Evolutionary conservation across 2,888 invertebrate genomes (phyloP).

Genomic region (Lapara coniferarum): DNA sequence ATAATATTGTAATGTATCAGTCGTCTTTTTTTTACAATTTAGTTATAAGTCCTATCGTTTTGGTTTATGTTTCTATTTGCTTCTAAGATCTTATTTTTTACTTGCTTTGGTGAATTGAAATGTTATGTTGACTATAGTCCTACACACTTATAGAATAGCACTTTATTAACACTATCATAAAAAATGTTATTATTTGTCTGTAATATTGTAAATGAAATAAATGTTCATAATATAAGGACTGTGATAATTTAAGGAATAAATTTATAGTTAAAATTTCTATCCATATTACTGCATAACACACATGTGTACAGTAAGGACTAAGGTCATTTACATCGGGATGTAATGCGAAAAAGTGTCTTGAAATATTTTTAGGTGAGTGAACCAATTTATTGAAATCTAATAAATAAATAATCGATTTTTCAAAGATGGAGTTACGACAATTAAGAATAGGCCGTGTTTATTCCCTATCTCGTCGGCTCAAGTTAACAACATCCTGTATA

Average conservation of each 20-base stretch:
- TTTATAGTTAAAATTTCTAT: constrained; percentile 48
- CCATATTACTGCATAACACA: constrained; percentile 38
- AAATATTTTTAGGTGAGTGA: too few relatives aligned
- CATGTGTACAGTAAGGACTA: constrained; percentile 6
- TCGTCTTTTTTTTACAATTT: background rate
- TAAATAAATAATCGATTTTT: too few relatives aligned
- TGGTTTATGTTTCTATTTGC: constrained; percentile 1
- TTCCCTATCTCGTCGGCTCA: too few relatives aligned
- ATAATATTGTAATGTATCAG: background rate
- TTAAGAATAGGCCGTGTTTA: too few relatives aligned
- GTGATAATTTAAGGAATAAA: constrained; percentile 52
- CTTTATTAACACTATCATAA: constrained; percentile 6
- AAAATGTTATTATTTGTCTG: background rate
- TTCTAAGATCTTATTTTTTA: background rate
- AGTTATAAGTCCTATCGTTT: background rate
- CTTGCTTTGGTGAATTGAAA: background rate
- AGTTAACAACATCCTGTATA: too few relatives aligned
- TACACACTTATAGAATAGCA: background rate
- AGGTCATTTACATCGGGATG: too few relatives aligned
- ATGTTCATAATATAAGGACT: constrained; percentile 41
- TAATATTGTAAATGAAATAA: background rate
- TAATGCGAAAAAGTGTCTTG: too few relatives aligned
- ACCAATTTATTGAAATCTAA: too few relatives aligned
- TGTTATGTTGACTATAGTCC: background rate
- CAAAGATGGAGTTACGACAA: too few relatives aligned